phyloP scores from a whole-genome alignment of 2,113 vertebrate genomes.

The Chloebia gouldiae region DNA sequence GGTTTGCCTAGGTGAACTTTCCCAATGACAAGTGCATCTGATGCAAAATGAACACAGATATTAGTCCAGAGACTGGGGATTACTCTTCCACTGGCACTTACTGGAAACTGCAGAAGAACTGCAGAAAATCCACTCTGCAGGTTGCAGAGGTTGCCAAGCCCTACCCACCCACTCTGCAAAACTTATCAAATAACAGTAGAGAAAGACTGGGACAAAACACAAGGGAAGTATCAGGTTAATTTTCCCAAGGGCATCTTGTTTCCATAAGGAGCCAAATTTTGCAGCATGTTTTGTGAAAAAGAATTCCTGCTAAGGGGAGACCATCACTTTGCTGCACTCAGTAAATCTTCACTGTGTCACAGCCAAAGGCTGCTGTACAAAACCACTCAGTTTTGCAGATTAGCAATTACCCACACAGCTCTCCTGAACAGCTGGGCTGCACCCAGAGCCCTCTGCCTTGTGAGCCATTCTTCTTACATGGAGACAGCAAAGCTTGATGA shows the following conservation, averaged over 20 bases:
- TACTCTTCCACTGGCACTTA: not conserved
- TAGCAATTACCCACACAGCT: not conserved
- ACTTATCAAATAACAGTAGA: not conserved
- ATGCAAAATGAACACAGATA: not conserved
- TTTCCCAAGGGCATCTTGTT: not conserved
- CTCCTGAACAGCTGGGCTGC: not conserved
- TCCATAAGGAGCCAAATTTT: not conserved
- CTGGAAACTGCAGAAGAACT: not conserved
- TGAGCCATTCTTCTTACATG: accelerated
- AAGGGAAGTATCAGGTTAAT: accelerated
- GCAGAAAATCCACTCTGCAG: not conserved
- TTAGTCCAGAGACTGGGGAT: not conserved
- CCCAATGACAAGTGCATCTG: not conserved
- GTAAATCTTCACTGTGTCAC: not conserved
- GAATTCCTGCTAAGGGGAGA: not conserved
- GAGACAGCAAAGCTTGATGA: not conserved
- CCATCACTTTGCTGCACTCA: not conserved
- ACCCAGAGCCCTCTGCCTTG: not conserved
- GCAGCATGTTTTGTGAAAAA: accelerated
- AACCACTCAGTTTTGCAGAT: not conserved
- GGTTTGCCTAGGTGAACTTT: not conserved
- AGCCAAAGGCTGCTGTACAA: not conserved
- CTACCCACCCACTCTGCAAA: not conserved
- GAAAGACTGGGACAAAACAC: not conserved
- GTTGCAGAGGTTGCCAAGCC: not conserved